Base-by-base conservation (phyloP, 2,888 invertebrate genomes). In the Limnephilus marmoratus region DNA sequence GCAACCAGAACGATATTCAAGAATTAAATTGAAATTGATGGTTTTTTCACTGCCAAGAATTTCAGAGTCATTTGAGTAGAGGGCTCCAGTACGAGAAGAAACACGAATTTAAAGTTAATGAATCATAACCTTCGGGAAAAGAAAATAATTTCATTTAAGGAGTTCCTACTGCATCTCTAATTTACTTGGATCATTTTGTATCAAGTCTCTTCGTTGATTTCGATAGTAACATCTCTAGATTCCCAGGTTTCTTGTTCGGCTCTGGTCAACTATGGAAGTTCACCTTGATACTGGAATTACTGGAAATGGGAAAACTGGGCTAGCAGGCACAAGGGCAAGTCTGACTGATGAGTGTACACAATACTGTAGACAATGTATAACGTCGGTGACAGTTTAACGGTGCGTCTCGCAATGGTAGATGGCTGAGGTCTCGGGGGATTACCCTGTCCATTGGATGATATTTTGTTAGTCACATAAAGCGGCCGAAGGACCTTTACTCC, bases 281-380 rank as follows among this genome's bases (percentile, higher is more conserved):
- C n/a, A 41, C 88, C 88, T 88, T 88, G 88, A 37, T 9, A 88
- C 13, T 68, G 88, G 68, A 86, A 41, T 88, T 37, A 31, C 34
- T 88, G 80, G 37, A 80, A 88, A 88, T 37, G 68, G 13, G 37
- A 37, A 88, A 88, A 88, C 88, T 88, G 88, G 88, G 88, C 88
- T 80, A 88, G 41, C 80, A 34, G 88, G 18, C 24, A 31, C 88
- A 88, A 88, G 88, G 88, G 80, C 88, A 41, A 13, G 45, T 83
- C 37, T 83, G 83, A 24, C 18, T 68, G 53, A 7, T 24, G 53
- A 49, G 53, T 68, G 53, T 68, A 68, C 29, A 81, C 81, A 81
- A 31, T 29, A 29, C 37, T 13, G 81, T 34, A 83, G 34, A 83
- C 34, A 86, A 12, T 13, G 31, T 31, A 34, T 34, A 34, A 18